These are phyloP conservation scores for Mercenaria mercenaria DNA, from an alignment of 1,140 invertebrate genomes.

Conservation along the genomic window DNA sequence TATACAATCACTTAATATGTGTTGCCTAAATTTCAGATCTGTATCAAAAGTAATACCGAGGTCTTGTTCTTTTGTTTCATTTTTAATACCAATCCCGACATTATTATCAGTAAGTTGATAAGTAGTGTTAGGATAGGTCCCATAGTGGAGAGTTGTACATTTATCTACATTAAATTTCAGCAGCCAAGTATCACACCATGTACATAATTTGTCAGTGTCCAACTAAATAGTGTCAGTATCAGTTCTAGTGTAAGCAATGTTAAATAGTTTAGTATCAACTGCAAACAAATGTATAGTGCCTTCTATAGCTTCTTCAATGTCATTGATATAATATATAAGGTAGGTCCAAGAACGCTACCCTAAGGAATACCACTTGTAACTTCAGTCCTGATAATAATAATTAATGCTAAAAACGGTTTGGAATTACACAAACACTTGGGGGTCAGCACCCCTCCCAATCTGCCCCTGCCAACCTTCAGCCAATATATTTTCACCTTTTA, in stretches of 20 bases:
- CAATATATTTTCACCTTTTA: no score
- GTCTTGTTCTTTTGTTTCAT: neutral
- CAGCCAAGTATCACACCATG: neutral
- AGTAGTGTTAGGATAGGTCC: neutral
- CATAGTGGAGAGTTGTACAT: neutral
- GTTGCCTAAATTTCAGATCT: slow-evolving; percentile 6
- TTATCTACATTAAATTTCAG: slow-evolving; percentile 31
- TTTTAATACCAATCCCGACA: neutral
- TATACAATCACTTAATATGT: slow-evolving; percentile 5
- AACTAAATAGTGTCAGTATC: neutral
- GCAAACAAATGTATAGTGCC: neutral
- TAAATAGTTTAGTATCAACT: slow-evolving; percentile 37
- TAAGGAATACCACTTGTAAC: slow-evolving; percentile 38
- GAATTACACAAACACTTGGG: no score
- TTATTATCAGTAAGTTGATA: neutral
- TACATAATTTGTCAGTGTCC: no score
- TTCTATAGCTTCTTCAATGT: neutral
- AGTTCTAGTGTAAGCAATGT: no score
- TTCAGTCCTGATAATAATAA: no score
- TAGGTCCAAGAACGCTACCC: slow-evolving; percentile 45
- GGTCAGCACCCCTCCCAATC: no score
- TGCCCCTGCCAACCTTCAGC: no score
- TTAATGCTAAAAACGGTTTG: no score
- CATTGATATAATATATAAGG: no score
- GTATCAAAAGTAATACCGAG: slow-evolving; percentile 5